Base-by-base conservation (phyloP, 1,140 invertebrate genomes). In the Melanaphis sacchari region DNA sequence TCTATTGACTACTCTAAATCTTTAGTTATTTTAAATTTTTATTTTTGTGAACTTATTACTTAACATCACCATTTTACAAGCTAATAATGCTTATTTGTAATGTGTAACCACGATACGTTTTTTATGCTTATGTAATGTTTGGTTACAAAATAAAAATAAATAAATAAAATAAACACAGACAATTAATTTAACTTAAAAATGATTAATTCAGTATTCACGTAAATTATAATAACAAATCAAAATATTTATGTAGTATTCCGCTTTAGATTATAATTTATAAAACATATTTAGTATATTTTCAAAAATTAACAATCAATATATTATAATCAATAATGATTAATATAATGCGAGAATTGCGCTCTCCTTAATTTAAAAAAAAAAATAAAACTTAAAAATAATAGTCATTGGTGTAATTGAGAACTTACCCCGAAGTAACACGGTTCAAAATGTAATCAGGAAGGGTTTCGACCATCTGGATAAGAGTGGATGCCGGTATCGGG, bases 391-490 rank as follows among this genome's bases (percentile, higher is more conserved):
- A 11, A 66, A 66, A 66, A 66, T 66, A 66, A 66, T 2, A 31
- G 31, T 18, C 22, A 46, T n/a, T 15, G 43, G 6, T 43, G 24
- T 36, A 5, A 38, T 81, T 0, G 24, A 24, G 21, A 1, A 84
- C 43, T 92, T 54, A 26, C 91, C 76, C 91, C 1, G 66, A 24
- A 38, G 91, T 38, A 9, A 92, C 31, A 38, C 36, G 5, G 36
- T 92, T 84, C 66, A 92, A 22, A 15, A 92, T 26, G 24, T 84
- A 49, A 52, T 84, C 91, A 24, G 91, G 91, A 38, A 92, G 9
- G 0, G 91, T 84, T 40, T 92, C 91, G 41, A 22, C 76, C 91
- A 92, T 92, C 6, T 92, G 76, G 38, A 92, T 84, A 1, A 92
- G 11, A 6, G 81, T 92, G 4, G 43, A 82, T 24, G 76, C 43